Evolutionary conservation across 2,113 vertebrate species (phyloP).

Genomic region (Rhodinocichla rosea): DNA sequence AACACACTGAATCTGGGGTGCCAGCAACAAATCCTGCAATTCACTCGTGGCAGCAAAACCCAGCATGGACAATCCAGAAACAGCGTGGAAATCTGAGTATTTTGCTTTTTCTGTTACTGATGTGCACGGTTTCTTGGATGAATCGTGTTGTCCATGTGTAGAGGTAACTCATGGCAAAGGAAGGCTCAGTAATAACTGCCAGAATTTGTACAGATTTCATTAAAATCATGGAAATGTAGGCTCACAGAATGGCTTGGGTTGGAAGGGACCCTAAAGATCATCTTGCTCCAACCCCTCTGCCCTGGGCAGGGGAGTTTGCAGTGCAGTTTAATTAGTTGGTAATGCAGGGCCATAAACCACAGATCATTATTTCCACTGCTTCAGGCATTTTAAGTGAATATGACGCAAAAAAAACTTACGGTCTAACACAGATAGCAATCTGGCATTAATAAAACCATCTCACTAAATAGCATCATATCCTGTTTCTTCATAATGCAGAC

Average conservation of each 20-base stretch:
- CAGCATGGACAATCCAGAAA: background rate
- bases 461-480: background rate
- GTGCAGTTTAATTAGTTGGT: background rate
- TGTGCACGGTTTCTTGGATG: background rate
- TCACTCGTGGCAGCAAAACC: background rate
- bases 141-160: rapidly evolving
- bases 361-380: background rate
- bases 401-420: background rate
- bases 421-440: background rate
- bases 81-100: rapidly evolving
- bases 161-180: background rate
- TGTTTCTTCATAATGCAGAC: background rate
- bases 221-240: background rate
- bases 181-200: background rate
- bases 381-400: background rate
- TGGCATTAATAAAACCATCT: background rate
- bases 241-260: background rate
- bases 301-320: background rate
- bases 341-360: background rate
- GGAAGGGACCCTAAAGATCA: background rate
- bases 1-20: background rate
- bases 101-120: background rate
- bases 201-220: background rate
- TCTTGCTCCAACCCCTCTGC: background rate
- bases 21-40: background rate